Base-by-base conservation (phyloP, 2,888 invertebrate genomes). In the Campoletis raptor region DNA sequence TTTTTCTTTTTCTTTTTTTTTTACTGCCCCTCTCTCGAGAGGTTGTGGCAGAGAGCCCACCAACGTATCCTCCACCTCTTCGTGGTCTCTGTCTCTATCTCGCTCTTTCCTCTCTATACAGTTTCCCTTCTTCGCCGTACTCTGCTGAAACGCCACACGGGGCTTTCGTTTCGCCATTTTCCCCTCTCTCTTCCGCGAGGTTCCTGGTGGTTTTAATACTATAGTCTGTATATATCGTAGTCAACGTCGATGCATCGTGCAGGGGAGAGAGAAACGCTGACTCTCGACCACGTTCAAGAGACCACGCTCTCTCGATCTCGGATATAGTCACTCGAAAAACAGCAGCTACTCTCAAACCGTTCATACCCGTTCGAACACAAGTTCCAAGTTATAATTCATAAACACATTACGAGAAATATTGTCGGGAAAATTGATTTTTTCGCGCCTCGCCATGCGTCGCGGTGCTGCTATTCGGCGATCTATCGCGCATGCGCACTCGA, bases 241-340 rank as follows among this genome's bases (percentile, higher is more conserved):
- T 78, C 79, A 81, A 88, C 90, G 85, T 87, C 89, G 92, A 91
- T 93, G 92, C 93, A 92, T 90, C 91, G 90, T 91, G 91, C 91
- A 91, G 91, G 91, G 61, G 92, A 91, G 92, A 92, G 92, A 92
- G 92, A 92, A 92, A 92, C 86, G 81, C 67, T 69, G 92, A 92
- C 92, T 89, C 89, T 88, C 90, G 88, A 85, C 89, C 89, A 92
- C 91, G 89, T 91, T 90, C 91, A 24, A 86, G 90, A 91, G 90
- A 36, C 72, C 72, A 36, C 48, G 72, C 40, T 66, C 52, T 72
- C 72, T 72, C 57, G 79, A 69, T 79, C 79, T 69, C 69, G 45
- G 52, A 36, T 69, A 79, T 92, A 93, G 92, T 93, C 90, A 91
- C 90, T 93, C 90, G 91, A 92, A 92, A 93, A 92, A 69, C 24